Base-by-base conservation (phyloP, 2,797 vertebrate species). In the Centropyge bicolor region DNA sequence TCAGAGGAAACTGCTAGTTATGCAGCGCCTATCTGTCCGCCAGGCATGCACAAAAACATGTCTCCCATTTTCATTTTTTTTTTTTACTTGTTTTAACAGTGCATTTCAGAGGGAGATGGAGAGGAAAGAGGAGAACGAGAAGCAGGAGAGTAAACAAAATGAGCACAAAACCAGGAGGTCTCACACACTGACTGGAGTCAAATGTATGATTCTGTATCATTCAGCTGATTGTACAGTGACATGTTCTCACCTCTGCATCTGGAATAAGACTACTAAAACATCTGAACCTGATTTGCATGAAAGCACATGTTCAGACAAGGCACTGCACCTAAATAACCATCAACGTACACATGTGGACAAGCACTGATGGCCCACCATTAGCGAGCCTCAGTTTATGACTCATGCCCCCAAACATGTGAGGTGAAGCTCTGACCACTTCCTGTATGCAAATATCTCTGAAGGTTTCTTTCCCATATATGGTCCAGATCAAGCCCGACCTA, bases 1-100 rank as follows among this genome's bases (percentile, higher is more conserved):
- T 96, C 95, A 95, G 94, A 95, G 95, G 93, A 93, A 95, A 91
- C 88, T 80, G 89, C 91, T 93, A 92, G 92, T 95, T 95, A 93
- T 86, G 91, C 92, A 86, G 90, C 83, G 91, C 87, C 93, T 93
- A 92, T 95, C 93, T 95, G 86, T 95, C 95, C 91, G 89, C 94
- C 88, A 94, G 95, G 90, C 94, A 95, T 91, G 89, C 92, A 94
- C 92, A 91, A 92, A 88, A 91, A 91, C 87, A 92, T 87, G 88
- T 86, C 91, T 89, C 76, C 74, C 76, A 74, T 89, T 91, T 91
- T 86, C 62, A 20, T 71, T 87, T 86, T 40, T 74, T 40, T 74
- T 62, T 82, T 74, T 51, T 36, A 86, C 91, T 93, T 95, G 91
- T 95, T 95, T 95, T 87, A 94, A 93, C 89, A 76, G 84, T 75